Conservation (phyloP, 2,888 invertebrate species). For the Folsomia candida region DNA sequence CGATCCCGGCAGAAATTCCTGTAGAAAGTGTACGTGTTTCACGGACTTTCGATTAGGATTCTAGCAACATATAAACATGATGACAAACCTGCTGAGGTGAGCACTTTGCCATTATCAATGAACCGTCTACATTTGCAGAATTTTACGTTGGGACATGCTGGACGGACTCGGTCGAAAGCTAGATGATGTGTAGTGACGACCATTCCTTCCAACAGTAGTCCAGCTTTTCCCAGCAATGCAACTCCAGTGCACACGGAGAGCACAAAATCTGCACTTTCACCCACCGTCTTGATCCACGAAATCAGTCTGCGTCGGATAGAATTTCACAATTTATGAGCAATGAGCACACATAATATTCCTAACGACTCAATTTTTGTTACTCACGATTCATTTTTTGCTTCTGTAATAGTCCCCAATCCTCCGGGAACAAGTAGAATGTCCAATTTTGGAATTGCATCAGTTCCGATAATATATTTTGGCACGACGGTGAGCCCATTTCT, state of each 20-base stretch:
- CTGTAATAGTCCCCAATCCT: background rate
- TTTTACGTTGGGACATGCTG: background rate
- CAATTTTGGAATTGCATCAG: slow-evolving; percentile 1
- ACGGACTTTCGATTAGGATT: too few species aligned
- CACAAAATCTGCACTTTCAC: background rate
- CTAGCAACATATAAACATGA: background rate
- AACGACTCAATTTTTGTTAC: too few species aligned
- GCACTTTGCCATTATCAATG: slow-evolving; percentile 10
- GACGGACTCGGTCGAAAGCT: background rate
- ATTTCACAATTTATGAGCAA: background rate
- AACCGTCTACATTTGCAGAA: slow-evolving; percentile 14
- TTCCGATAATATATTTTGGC: slow-evolving; percentile 2
- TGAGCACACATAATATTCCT: background rate
- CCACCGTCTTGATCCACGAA: slow-evolving; percentile 7
- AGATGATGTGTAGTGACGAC: slow-evolving; percentile 3
- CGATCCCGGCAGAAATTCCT: slow-evolving; percentile 16
- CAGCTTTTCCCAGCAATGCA: slow-evolving; percentile 8
- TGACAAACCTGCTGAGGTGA: slow-evolving; percentile 9
- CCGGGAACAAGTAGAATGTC: slow-evolving; percentile 13
- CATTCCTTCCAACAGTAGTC: background rate
- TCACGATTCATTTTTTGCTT: slow-evolving; percentile 13
- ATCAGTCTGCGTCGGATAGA: background rate
- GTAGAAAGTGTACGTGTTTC: too few species aligned
- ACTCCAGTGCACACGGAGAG: slow-evolving; percentile 14
- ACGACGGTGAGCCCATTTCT: slow-evolving; percentile 7